These are phyloP conservation scores for Drosophila sproati DNA, from an alignment of 1,140 invertebrate genomes.

Conservation along the genomic window DNA sequence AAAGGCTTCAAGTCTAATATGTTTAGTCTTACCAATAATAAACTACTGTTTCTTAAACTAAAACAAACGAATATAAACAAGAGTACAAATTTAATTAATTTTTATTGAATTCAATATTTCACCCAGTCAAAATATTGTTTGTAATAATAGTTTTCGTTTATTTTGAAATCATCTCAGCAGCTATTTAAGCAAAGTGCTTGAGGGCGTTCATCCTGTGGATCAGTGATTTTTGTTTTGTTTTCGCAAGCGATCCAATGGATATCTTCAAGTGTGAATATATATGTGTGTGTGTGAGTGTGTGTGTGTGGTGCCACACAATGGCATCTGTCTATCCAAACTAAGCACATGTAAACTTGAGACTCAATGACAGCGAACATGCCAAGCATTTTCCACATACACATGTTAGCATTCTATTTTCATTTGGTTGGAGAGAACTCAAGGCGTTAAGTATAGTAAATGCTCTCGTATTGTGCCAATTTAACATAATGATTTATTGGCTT, in stretches of 20 bases:
- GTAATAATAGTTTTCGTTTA: not conserved
- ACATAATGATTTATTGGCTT: slow-evolving; percentile 81
- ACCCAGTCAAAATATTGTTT: not conserved
- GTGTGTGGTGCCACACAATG: slow-evolving; percentile 18
- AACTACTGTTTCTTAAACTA: too few species aligned
- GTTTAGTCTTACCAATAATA: too few species aligned
- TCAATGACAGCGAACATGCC: slow-evolving; percentile 71
- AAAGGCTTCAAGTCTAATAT: too few species aligned
- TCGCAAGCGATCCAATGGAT: slow-evolving; percentile 17
- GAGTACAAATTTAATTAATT: not conserved
- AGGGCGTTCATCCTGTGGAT: slow-evolving; percentile 34
- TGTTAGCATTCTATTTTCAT: slow-evolving; percentile 76
- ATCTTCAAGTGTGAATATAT: not conserved
- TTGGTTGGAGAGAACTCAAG: slow-evolving; percentile 42
- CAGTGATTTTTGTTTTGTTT: slow-evolving; percentile 37
- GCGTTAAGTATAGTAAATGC: slow-evolving; percentile 64
- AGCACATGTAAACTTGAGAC: slow-evolving; percentile 61
- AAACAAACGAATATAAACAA: too few species aligned
- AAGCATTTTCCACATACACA: slow-evolving; percentile 74
- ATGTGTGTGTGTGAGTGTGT: too few species aligned
- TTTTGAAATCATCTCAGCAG: slow-evolving; percentile 11
- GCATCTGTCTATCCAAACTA: slow-evolving; percentile 53
- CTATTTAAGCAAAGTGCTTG: slow-evolving; percentile 14
- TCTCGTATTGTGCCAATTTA: slow-evolving; percentile 69
- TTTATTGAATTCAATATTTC: too few species aligned